Base-by-base conservation (phyloP, 1,140 invertebrate genomes). In the Andrena cerasifolii region DNA sequence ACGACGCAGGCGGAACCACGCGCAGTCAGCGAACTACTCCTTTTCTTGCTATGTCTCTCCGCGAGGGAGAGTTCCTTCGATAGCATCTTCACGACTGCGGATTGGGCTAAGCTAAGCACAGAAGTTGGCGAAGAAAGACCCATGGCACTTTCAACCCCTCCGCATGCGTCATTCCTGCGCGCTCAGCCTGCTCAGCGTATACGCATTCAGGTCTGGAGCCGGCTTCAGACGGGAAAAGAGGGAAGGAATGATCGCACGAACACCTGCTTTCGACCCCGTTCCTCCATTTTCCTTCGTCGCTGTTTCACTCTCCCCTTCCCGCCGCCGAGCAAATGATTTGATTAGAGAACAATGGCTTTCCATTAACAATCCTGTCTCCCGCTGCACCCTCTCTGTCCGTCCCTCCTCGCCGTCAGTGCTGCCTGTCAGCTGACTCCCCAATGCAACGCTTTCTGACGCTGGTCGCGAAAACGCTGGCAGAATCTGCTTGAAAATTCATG, bases 271-370 rank as follows among this genome's bases (percentile, higher is more conserved):
- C 70, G 45, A 63, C 59, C 40, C 21, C 21, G 45, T 47, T 18
- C 53, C 45, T 33, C 51, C 75, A 77, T 70, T 79, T 79, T 78
- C 65, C 67, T 65, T 53, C 24, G 49, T 78, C 78, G 67, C 56
- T 51, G 53, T 72, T 62, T 65, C 24, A 31, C 31, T 53, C 45
- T 28, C 28, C 36, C 18, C 78, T 85, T 74, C 86, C 78, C 68
- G 85, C 85, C 87, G 87, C 73, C 86, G 85, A 86, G 86, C 89
- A 89, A 92, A 90, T 92, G 89, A 91, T 92, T 92, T 92, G 91
- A 91, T 92, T 92, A 91, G 89, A 90, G 90, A 92, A 92, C 91
- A 92, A 91, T 92, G 88, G 90, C 87, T 91, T 92, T 91, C 89
- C 90, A 92, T 92, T 92, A 91, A 92, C 91, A 89, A 86, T 82